Evolutionary conservation across 2,888 invertebrate species (phyloP), one percentile per base, ranked within the genome.

Genomic region (Sesia apiformis): DNA sequence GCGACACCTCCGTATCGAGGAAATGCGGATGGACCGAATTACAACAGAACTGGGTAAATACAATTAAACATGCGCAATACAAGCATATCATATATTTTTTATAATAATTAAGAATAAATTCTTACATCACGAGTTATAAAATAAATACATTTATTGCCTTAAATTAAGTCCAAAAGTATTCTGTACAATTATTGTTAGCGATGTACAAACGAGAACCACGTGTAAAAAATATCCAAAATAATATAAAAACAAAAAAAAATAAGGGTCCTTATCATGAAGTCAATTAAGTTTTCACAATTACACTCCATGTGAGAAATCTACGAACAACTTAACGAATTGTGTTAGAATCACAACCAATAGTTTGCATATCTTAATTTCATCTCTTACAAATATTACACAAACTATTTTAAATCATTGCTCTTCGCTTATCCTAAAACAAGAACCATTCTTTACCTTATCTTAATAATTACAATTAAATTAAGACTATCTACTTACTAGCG

Each of bases 111-210:
- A 85, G 88, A 87, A 88, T 88, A 87, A 89, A 88, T 87, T 87
- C 89, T 89, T 89, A 89, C 87, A 87, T 89, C 88, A 87, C 88
- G 81, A 89, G 87, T 88, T 89, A 88, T 88, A 89, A 88, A 89
- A 89, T 89, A 89, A 89, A 89, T 89, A 89, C 89, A 88, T 89
- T 89, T 89, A 89, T 88, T 86, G 87, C 88, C 89, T 87, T 88
- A 88, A 89, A 85, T 87, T 88, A 89, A 87, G 88, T 89, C 84
- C 86, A 85, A 88, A 89, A 89, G 84, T 88, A 87, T 81, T 88
- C 88, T 89, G 89, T 89, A 89, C 89, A 89, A 78, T 84, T 85
- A 89, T 88, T 89, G 89, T 88, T 88, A 88, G 87, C 81, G 89
- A 88, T 89, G 87, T 88, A 88, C 87, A 87, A 89, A 89, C 83